Evolutionary conservation across 2,797 vertebrate species (phyloP).

Genomic region (Gambelia wislizenii): DNA sequence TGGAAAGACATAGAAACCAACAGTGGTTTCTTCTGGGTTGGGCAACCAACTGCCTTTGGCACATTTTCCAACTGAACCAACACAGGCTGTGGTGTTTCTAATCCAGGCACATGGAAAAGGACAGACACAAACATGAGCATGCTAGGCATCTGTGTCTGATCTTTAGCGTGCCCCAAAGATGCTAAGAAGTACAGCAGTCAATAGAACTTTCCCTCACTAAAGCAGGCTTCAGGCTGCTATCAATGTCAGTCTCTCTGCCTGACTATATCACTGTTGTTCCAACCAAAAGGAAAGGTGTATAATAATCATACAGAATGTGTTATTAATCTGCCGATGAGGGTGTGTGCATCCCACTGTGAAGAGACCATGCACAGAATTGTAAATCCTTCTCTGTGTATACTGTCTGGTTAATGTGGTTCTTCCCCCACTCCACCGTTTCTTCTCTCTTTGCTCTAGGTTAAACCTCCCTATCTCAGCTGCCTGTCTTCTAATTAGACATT

Average conservation of each 20-base stretch:
- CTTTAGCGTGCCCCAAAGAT: background rate
- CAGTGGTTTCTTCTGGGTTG: fast-evolving
- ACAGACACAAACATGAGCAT: fast-evolving
- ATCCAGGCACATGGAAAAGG: fast-evolving
- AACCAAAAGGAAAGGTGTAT: conserved; percentile 29
- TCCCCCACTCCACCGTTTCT: background rate
- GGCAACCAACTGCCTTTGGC: fast-evolving
- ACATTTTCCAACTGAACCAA: background rate
- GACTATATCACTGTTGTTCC: conserved; percentile 31
- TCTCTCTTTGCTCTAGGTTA: conserved; percentile 30
- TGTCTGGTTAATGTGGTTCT: fast-evolving
- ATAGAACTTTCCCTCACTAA: conserved; percentile 42
- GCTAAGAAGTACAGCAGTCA: conserved; percentile 7
- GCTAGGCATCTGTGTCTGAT: conserved; percentile 1
- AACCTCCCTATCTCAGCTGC: conserved; percentile 14
- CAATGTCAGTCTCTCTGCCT: conserved; percentile 51
- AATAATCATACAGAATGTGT: conserved; percentile 24
- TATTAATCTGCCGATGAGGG: conserved; percentile 42
- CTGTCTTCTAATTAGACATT: conserved; percentile 59
- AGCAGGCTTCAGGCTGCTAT: conserved; percentile 48
- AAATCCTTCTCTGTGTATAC: background rate
- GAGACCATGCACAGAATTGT: background rate
- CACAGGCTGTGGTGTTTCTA: fast-evolving
- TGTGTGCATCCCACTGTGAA: fast-evolving
- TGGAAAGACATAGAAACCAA: fast-evolving